phyloP scores from a whole-genome alignment of 2,113 vertebrate genomes.

The cattle (Bos taurus) region ARS-UCD2.0 NC_037340.1:50668001-50668500 shows the following conservation, averaged over 20 bases:
- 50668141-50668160: background rate
- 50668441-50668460: background rate
- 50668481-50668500: background rate
- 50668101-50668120: background rate
- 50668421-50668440: background rate
- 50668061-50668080: background rate
- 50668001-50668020: background rate
- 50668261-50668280: background rate
- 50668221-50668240: background rate
- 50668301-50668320: background rate
- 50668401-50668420: background rate
- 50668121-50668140: background rate
- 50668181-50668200: background rate
- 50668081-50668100: background rate
- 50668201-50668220: background rate
- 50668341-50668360: background rate
- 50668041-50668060: background rate
- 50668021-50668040: background rate
- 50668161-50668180: background rate
- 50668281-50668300: background rate
- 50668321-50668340: background rate
- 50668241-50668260: background rate
- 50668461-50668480: background rate
- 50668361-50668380: background rate
- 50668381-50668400: background rate